Base-by-base conservation (phyloP, 1,140 invertebrate genomes). In the Cheumatopsyche charites region DNA sequence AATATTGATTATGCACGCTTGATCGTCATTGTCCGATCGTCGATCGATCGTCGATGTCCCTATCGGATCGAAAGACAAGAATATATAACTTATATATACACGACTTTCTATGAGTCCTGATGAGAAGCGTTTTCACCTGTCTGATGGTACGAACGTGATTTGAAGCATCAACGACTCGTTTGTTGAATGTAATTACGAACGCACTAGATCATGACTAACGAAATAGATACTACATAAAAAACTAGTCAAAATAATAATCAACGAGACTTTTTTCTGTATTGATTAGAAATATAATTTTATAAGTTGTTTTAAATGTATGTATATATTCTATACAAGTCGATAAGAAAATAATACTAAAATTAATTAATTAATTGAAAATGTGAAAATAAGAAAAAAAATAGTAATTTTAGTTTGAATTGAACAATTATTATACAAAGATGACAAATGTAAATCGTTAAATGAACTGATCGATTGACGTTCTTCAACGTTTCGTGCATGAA, bases 31-130 rank as follows among this genome's bases (percentile, higher is more conserved):
- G 9, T 52, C 19, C 19, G 19, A 52, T 52, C 47, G 9, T 17
- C 15, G 47, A 17, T 47, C n/a, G 15, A n/a, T n/a, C n/a, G 19
- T 15, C 6, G 55, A 26, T 58, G 11, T 17, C 55, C 23, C 23
- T 58, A 23, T 13, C 55, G 12, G 19, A 26, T 23, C 12, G 55
- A 23, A 58, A 58, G 55, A 58, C 55, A 58, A 17, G 55, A 12
- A 36, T 36, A 25, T 58, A 21, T 12, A 6, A 58, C 23, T 58
- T 58, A 21, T 58, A n/a, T n/a, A n/a, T n/a, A n/a, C n/a, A 58
- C 29, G 29, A 58, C 55, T 58, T 58, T 58, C 55, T 58, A 58
- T 19, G 11, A 58, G 55, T 58, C 55, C 55, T 58, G 25, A 58
- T 58, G 23, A 9, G 55, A 58, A 13, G 25, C 13, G 55, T 58